Evolutionary conservation across 2,888 invertebrate species (phyloP).

Genomic region (Cosmia pyralina): DNA sequence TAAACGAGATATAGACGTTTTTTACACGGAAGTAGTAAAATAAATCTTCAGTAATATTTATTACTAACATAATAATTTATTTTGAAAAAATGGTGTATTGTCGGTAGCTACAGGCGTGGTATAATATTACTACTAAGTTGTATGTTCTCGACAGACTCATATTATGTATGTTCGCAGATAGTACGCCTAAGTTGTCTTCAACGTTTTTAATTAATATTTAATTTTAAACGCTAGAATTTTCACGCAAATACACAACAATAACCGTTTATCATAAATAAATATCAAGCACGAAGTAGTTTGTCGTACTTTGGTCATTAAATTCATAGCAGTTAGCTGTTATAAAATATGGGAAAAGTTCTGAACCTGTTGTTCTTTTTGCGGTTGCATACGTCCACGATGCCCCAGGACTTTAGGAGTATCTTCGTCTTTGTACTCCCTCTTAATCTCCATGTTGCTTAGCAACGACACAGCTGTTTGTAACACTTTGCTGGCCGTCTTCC

Average conservation of each 20-base stretch:
- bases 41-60: constrained; percentile 43
- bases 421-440: constrained; percentile 65
- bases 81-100: constrained; percentile 7
- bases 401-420: constrained; percentile 61
- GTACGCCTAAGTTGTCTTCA: neutral
- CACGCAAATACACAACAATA: neutral
- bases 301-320: constrained; percentile 41
- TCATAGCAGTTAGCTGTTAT: constrained; percentile 15
- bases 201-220: constrained; percentile 11
- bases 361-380: constrained; percentile 77
- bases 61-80: constrained; percentile 9
- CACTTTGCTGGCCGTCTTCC: constrained; percentile 76
- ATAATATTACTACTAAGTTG: neutral
- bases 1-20: constrained; percentile 40
- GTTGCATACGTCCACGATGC: constrained; percentile 75
- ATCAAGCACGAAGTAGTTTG: constrained; percentile 30
- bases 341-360: constrained; percentile 40
- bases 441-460: constrained; percentile 70
- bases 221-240: constrained; percentile 6
- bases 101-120: neutral
- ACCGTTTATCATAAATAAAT: constrained; percentile 33
- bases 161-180: neutral
- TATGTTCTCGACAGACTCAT: neutral
- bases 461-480: constrained; percentile 71
- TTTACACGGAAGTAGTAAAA: constrained; percentile 26